These are phyloP conservation scores for Leptopterna dolabrata DNA, from an alignment of 2,888 invertebrate species.

Conservation along the genomic window DNA sequence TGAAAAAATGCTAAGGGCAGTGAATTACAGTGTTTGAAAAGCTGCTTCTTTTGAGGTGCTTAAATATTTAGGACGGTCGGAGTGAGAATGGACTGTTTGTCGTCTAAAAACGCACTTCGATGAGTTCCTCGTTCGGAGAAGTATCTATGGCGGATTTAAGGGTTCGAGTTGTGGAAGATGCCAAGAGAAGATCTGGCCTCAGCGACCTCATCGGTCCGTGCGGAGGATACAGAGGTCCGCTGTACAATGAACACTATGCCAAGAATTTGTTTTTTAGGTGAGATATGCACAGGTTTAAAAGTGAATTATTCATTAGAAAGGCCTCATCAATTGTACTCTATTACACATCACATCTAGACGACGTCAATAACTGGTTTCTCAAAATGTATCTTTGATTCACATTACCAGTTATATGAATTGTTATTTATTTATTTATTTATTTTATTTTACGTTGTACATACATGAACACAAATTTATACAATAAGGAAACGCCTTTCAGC, in stretches of 20 bases:
- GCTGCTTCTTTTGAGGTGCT: not conserved
- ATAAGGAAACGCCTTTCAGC: too few relatives aligned
- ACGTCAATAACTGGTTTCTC: too few relatives aligned
- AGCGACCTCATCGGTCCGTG: conserved; percentile 27
- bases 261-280: conserved; percentile 34
- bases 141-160: not conserved
- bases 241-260: conserved; percentile 26
- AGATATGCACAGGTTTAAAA: not conserved
- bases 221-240: conserved; percentile 31
- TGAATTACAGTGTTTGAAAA: not conserved
- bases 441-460: too few relatives aligned
- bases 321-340: too few relatives aligned
- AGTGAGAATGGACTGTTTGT: not conserved
- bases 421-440: too few relatives aligned
- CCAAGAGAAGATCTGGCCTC: not conserved
- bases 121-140: not conserved
- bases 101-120: not conserved
- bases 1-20: not conserved
- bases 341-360: too few relatives aligned
- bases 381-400: too few relatives aligned
- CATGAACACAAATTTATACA: too few relatives aligned
- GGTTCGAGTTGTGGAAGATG: conserved; percentile 19
- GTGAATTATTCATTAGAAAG: too few relatives aligned
- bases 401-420: too few relatives aligned
- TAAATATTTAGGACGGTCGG: not conserved